Percentiles rank a stretch among this genome's conserved stretches.
Conservation (phyloP, 2,797 vertebrate species). For the Gila robusta region DNA sequence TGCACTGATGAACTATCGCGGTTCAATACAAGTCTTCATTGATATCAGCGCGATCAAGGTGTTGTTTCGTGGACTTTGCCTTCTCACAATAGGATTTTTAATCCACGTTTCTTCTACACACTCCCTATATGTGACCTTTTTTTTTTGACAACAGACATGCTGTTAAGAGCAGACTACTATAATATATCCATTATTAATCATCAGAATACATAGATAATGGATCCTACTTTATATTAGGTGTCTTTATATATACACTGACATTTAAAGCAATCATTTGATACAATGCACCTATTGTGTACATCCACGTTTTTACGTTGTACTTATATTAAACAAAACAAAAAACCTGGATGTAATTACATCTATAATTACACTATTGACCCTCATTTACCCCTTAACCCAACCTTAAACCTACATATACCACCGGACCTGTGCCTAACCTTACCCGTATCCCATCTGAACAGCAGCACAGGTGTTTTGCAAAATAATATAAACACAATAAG, state of each 20-base stretch:
- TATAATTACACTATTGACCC: too few relatives aligned
- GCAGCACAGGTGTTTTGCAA: too few relatives aligned
- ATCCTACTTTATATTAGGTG: not conserved
- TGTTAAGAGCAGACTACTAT: not conserved
- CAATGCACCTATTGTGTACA: not conserved
- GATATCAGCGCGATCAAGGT: not conserved
- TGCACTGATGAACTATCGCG: not conserved
- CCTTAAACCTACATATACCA: not conserved
- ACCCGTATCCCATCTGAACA: too few relatives aligned
- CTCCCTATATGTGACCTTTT: not conserved
- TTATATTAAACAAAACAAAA: too few relatives aligned
- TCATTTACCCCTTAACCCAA: not conserved
- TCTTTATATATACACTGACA: not conserved
- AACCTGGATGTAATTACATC: too few relatives aligned
- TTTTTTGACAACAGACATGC: not conserved
- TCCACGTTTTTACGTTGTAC: not conserved
- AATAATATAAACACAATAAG: too few relatives aligned
- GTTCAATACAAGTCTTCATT: slow-evolving; percentile 7
- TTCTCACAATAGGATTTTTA: slow-evolving; percentile 1
- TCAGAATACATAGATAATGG: not conserved
- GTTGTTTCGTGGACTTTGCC: not conserved
- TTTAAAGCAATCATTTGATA: not conserved
- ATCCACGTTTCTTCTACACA: not conserved
- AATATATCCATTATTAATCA: not conserved
- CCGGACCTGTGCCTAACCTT: too few relatives aligned